Base-by-base conservation (phyloP, 2,888 invertebrate species). In the Leptinotarsa juncta region DNA sequence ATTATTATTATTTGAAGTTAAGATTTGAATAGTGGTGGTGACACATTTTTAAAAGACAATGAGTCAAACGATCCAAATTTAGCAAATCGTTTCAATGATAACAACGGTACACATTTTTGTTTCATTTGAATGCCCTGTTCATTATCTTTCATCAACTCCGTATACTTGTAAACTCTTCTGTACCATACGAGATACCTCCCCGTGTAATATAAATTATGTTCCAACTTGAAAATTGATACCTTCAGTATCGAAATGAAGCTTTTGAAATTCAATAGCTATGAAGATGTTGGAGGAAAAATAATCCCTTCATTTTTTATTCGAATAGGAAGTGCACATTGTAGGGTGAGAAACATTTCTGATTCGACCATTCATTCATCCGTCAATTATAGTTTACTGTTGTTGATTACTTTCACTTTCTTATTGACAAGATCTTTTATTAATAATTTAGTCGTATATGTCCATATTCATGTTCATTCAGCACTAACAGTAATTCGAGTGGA, bases 281-380 rank as follows among this genome's bases (percentile, higher is more conserved):
- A 76, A 74, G 79, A 65, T 75, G 77, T 80, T 75, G 76, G 60
- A 78, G 75, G 80, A 78, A 79, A 79, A 79, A 79, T 78, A 77
- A 80, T 78, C 76, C 77, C 77, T 67, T 66, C 49, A 62, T 42
- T 70, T 72, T 69, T 69, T 50, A 69, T 60, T 69, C 20, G 57
- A 15, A 69, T 79, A 80, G 81, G 81, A 82, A 82, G 81, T 81
- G 73, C 79, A 81, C 79, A 51, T 75, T 77, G 71, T 72, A 80
- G 79, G 81, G 78, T 81, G 81, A 72, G 80, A 82, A 82, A 79
- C 72, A 26, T 67, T 65, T 68, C 71, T 73, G 50, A 67, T 55
- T 68, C 3, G 15, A 10, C 16, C 62, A 23, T 20, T 50, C 50
- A 14, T 16, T 50, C n/a, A 67, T 49, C 67, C 67, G 20, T 18